These are phyloP conservation scores for Salvelinus sp. DNA, from an alignment of 2,113 vertebrate genomes.

Conservation along the genomic window DNA sequence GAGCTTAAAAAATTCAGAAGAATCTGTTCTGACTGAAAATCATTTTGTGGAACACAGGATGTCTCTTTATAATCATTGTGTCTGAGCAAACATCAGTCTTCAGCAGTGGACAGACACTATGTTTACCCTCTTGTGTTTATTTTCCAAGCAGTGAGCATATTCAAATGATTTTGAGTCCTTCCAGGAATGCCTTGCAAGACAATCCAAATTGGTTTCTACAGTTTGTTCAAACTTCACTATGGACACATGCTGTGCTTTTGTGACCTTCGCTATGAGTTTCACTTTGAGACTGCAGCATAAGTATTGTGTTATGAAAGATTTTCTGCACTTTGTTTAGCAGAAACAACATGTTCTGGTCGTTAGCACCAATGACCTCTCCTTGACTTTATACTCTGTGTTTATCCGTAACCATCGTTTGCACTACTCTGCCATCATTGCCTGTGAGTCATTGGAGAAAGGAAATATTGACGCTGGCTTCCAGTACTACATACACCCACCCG, in stretches of 20 bases:
- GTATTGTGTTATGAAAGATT: background rate
- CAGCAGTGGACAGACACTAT: slow-evolving; percentile 1
- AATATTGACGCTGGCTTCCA: slow-evolving; percentile 10
- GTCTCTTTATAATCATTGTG: slow-evolving; percentile 6
- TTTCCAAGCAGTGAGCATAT: background rate
- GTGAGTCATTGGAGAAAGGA: slow-evolving; percentile 12
- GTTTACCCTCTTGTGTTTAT: background rate
- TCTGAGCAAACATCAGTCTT: slow-evolving; percentile 1
- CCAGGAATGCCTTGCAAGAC: background rate
- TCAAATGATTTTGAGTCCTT: background rate
- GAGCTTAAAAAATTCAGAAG: slow-evolving; percentile 12
- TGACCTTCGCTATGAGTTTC: slow-evolving; percentile 23
- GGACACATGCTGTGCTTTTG: slow-evolving; percentile 15
- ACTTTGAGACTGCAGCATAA: slow-evolving; percentile 20
- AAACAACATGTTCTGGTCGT: slow-evolving; percentile 26
- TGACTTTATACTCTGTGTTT: background rate
- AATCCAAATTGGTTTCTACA: background rate
- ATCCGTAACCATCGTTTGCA: background rate
- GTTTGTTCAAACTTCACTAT: background rate
- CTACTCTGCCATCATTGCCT: slow-evolving; percentile 18
- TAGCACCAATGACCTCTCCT: slow-evolving; percentile 1
- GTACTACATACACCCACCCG: background rate
- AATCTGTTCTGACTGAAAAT: slow-evolving; percentile 4
- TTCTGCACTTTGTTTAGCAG: background rate
- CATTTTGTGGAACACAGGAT: background rate